phyloP scores from a whole-genome alignment of 2,888 invertebrate species.

The Dascillus cervinus region DNA sequence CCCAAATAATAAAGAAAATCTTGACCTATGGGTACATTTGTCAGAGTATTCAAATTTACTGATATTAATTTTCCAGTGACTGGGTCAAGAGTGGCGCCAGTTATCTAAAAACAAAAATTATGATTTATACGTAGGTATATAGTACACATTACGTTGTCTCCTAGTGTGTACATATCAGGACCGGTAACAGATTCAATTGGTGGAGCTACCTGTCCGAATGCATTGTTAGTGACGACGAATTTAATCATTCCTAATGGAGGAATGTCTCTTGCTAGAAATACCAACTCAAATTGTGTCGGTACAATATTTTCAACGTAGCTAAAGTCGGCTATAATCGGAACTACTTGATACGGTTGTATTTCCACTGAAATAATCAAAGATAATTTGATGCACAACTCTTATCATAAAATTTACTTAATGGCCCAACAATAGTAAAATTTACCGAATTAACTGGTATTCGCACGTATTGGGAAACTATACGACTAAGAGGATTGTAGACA shows the following conservation, averaged over 20 bases:
- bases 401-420: conserved; percentile 26
- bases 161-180: too few species aligned
- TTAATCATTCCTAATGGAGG: conserved; percentile 60
- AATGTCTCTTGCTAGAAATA: conserved; percentile 57
- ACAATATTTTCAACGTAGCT: conserved; percentile 11
- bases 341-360: conserved; percentile 42
- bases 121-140: too few species aligned
- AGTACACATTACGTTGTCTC: too few species aligned
- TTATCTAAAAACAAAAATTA: too few species aligned
- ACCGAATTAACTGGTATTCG: conserved; percentile 55
- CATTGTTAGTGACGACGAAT: conserved; percentile 46
- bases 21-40: too few species aligned
- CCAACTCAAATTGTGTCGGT: conserved; percentile 46
- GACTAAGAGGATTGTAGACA: conserved; percentile 75
- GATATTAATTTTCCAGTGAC: too few species aligned
- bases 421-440: conserved; percentile 55
- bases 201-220: too few species aligned
- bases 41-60: too few species aligned
- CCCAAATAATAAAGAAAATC: too few species aligned
- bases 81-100: too few species aligned
- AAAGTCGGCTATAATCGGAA: conserved; percentile 14
- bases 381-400: conserved; percentile 53
- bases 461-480: conserved; percentile 50
- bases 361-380: conserved; percentile 55
- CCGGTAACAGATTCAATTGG: too few species aligned